Base-by-base conservation (phyloP, 2,797 vertebrate genomes). In the Momotus momota region DNA sequence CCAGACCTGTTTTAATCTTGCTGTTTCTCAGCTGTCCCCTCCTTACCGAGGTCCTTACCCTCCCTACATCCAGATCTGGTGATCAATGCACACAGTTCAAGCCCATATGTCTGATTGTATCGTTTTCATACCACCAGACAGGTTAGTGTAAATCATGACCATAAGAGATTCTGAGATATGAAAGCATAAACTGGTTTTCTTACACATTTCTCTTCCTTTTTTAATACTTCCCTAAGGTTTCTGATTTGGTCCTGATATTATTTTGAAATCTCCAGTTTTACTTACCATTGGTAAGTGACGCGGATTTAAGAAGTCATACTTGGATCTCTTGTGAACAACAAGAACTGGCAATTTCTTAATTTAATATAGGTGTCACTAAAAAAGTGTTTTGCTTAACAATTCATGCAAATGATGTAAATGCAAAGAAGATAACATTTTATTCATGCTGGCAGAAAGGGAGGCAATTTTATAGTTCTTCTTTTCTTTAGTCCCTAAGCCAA, bases 21-120 rank as follows among this genome's bases (percentile, higher is more conserved):
- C 20, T 20, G 48, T 93, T 90, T 83, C 45, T 90, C 46, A 35
- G 7, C n/a, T 57, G 11, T 46, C 16, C 18, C 9, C 29, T 74
- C 16, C 43, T 81, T 57, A n/a, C 23, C 2, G 2, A 55, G 38
- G 6, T 46, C 11, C 19, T 84, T 49, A 49, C 12, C 2, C 26
- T 11, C 0, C 0, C 6, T 52, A 12, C 33, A 46, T 49, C 70
- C 33, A 26, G 10, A 52, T 67, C 55, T 26, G 11, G 8, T 67
- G 20, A 70, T 81, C 35, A 55, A 3, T 21, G 6, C 10, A 25
- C 5, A 9, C 1, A 2, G 9, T 70, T 84, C 49, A 35, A 80
- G 22, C 12, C 40, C 4, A 0, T 67, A 25, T 27, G 3, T 46
- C 23, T 43, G 35, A 41, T 40, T 74, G 40, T 22, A 29, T 6